These are phyloP conservation scores for Tringa solitaria DNA, from an alignment of 2,113 vertebrate species.

Conservation along the genomic window DNA sequence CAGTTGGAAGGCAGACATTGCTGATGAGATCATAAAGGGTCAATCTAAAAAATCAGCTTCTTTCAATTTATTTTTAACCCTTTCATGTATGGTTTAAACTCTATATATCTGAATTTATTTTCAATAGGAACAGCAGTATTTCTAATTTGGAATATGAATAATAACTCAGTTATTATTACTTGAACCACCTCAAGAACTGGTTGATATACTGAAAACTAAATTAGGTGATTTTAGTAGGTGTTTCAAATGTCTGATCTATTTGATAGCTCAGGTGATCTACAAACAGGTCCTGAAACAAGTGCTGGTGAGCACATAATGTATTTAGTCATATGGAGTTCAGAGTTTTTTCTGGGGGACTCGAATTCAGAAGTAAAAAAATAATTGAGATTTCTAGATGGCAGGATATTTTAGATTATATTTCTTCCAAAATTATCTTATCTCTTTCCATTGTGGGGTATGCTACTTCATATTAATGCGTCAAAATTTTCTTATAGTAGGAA, in stretches of 20 bases:
- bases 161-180: neutral
- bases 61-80: neutral
- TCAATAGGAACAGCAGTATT: neutral
- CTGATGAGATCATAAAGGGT: neutral
- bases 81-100: neutral
- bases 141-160: neutral
- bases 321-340: neutral
- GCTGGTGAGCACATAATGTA: neutral
- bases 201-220: neutral
- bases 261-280: neutral
- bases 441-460: neutral
- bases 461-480: neutral
- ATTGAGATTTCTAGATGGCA: neutral
- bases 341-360: neutral
- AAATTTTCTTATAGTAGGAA: neutral
- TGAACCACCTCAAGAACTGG: neutral
- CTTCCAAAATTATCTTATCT: neutral
- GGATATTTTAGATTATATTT: neutral
- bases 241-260: neutral
- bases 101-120: neutral
- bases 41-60: neutral
- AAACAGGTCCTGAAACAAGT: neutral
- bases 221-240: neutral
- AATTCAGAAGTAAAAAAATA: neutral
- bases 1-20: neutral